Evolutionary conservation across 2,888 invertebrate species (phyloP), one percentile per base, ranked within the genome.

Genomic region (Amphipoea lucens): DNA sequence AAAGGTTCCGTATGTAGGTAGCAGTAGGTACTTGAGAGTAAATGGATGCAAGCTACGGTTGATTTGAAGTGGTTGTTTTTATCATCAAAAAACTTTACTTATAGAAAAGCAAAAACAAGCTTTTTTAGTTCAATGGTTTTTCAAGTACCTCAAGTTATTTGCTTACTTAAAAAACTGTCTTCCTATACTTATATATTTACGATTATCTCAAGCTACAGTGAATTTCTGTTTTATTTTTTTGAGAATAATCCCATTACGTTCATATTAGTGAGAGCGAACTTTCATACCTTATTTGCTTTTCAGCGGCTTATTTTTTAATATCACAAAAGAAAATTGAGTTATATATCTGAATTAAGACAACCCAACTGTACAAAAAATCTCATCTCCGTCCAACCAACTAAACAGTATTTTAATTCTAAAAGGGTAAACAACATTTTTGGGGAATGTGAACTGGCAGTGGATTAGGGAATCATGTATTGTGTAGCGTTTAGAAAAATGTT

Each of bases 271-370:
- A 65, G 65, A 76, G 70, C 69, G 42, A 63, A 67, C 29, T 79
- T 76, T 60, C 74, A 65, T 76, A 81, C 81, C 83, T 81, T 73
- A 71, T 83, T 78, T 78, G 69, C 60, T 83, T 82, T 78, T 79
- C 76, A 40, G 65, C 51, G 42, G 89, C 74, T 79, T 76, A 66
- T 71, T 71, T 74, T 88, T 86, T 84, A 78, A 87, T 87, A 85
- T 79, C 65, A 82, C 67, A 78, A 81, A 89, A 74, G 84, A 87
- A 87, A 85, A 86, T 84, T 86, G 76, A 76, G 86, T 85, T 82
- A 71, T 81, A 71, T 74, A 74, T 78, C 70, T 76, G 78, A 82
- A 89, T 86, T 76, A 86, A 82, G 84, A 77, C 67, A 81, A 88
- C 48, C 75, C 71, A 62, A 74, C 71, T 84, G 78, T 57, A 76